These are phyloP conservation scores for Drosophila albomicans DNA, from an alignment of 1,140 invertebrate species.

Conservation along the genomic window DNA sequence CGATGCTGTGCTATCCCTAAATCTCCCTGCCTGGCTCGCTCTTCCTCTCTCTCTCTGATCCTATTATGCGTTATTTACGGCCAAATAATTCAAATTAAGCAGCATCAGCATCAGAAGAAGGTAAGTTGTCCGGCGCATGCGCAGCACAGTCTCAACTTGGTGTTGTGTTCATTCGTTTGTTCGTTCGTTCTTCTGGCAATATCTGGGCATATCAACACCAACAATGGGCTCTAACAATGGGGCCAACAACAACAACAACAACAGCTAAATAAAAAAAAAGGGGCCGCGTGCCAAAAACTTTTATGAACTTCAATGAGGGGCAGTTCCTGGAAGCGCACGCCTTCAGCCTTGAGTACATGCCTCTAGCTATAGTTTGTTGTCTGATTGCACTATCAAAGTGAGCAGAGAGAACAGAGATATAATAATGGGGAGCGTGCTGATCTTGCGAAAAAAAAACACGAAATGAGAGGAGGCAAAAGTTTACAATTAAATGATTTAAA, in stretches of 20 bases:
- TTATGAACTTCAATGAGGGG: conserved; percentile 71
- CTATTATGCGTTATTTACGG: conserved; percentile 81
- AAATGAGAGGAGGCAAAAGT: conserved; percentile 34
- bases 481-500: conserved; percentile 83
- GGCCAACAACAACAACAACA: conserved; percentile 21
- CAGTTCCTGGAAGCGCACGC: conserved; percentile 39
- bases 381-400: conserved; percentile 47
- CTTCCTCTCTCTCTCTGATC: conserved; percentile 1
- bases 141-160: conserved; percentile 23
- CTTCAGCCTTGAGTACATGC: conserved; percentile 5
- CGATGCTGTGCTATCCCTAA: conserved; percentile 1
- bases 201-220: conserved; percentile 13
- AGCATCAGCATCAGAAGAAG: conserved; percentile 44
- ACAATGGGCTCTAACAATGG: conserved; percentile 20
- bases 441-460: conserved; percentile 32
- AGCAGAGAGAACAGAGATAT: not conserved
- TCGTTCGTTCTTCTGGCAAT: too few species aligned
- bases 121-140: conserved; percentile 34
- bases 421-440: conserved; percentile 16
- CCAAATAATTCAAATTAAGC: conserved; percentile 82
- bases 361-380: conserved; percentile 12
- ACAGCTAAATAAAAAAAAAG: conserved; percentile 20
- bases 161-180: too few species aligned
- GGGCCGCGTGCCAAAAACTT: conserved; percentile 76
- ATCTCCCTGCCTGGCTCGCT: not conserved